Base-by-base conservation (phyloP, 2,888 invertebrate species). In the Lithophane semibrunnea region DNA sequence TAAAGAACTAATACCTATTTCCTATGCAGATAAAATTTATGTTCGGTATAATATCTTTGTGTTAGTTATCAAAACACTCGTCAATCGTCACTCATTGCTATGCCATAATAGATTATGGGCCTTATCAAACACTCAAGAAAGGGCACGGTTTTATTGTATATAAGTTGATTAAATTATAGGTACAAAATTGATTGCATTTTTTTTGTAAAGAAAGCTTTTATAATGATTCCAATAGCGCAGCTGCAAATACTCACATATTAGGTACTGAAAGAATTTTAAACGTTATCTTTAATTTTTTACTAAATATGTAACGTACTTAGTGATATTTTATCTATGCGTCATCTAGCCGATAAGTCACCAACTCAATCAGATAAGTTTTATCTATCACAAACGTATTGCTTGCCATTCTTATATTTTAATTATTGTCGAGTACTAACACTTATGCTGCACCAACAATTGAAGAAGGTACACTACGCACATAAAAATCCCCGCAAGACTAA, bases 401-500 rank as follows among this genome's bases (percentile, higher is more conserved):
- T 9, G 29, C 24, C 21, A 13, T 65, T 44, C 60, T 42, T 58
- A 60, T 60, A 52, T 66, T 66, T 67, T 78, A 66, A 83, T 70
- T 61, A 66, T 52, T 16, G 13, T 78, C 60, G n/a, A 58, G 4
- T 44, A 21, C 56, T 37, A 37, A 61, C 37, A 56, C 60, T 52
- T 61, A 61, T 44, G 47, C 13, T 61, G 9, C 60, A 69, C 12
- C 44, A 66, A 56, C 66, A 70, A 66, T 49, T 49, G 44, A 78
- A 69, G 66, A 44, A 64, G 82, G 56, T 63, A 44, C 44, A 65
- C 21, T 18, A 77, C 21, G 47, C 47, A 75, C 60, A 68, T 75
- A 72, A 84, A 87, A 88, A 86, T 84, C 82, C 80, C 74, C 77
- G 81, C 61, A 86, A 73, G 67, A 84, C 72, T 83, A 69, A 85